Conservation (phyloP, 2,113 vertebrate species). For the Gambusia holbrooki region DNA sequence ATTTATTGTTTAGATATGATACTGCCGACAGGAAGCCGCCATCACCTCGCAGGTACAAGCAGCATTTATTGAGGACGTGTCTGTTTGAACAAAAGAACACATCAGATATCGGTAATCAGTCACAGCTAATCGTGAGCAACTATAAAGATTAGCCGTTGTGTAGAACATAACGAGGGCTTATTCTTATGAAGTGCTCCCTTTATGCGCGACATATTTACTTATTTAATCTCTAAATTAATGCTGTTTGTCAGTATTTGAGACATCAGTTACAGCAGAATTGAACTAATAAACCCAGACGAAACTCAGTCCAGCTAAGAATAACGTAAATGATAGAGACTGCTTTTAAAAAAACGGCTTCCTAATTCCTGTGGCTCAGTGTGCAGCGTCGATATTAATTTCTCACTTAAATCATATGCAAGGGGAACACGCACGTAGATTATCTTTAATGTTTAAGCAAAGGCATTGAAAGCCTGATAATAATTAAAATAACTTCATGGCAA, state of each 20-base stretch:
- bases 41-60: background rate
- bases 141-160: background rate
- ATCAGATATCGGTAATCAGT: background rate
- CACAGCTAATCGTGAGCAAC: constrained; percentile 6
- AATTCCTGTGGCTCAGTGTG: background rate
- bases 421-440: background rate
- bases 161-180: background rate
- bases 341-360: background rate
- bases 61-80: background rate
- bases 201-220: background rate
- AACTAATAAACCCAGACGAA: background rate
- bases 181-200: background rate
- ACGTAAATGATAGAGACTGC: too few species aligned
- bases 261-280: background rate
- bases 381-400: background rate
- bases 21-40: too few species aligned
- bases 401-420: background rate
- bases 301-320: background rate
- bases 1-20: too few species aligned
- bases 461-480: constrained; percentile 31
- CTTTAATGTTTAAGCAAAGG: background rate
- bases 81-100: background rate
- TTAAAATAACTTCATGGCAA: background rate
- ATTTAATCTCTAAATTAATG: background rate
- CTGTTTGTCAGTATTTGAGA: background rate